Percentiles rank a stretch among this genome's conserved stretches.
Evolutionary conservation across 2,888 invertebrate genomes (phyloP).

Genomic region (Dynastes tityus): DNA sequence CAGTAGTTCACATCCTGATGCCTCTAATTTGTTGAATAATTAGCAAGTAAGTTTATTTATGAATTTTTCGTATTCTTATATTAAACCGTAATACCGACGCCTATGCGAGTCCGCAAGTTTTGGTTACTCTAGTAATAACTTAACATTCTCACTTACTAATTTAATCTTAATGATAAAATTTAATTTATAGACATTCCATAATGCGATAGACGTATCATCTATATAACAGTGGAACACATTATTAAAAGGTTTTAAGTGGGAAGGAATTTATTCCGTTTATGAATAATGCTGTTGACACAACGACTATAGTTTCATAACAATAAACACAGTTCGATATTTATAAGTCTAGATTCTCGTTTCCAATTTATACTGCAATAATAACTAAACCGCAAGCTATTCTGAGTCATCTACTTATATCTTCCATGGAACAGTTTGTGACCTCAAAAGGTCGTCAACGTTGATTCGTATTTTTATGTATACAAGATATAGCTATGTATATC

Average conservation of each 20-base stretch:
- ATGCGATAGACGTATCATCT: not conserved
- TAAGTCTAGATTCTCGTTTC: not conserved
- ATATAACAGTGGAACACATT: not conserved
- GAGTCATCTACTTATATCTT: conserved; percentile 7
- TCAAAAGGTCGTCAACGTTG: conserved; percentile 29
- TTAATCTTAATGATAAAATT: conserved; percentile 9
- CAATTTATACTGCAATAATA: conserved; percentile 4
- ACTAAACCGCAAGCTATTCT: not conserved
- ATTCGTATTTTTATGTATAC: not conserved
- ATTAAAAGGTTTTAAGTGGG: not conserved
- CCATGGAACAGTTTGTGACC: conserved; percentile 16
- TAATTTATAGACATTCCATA: not conserved
- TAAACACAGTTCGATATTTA: not conserved
- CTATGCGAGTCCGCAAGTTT: too few relatives aligned
- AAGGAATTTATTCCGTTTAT: not conserved
- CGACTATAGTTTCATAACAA: not conserved
- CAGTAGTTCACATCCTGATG: too few relatives aligned
- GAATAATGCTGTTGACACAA: conserved; percentile 5
- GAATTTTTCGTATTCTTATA: too few relatives aligned
- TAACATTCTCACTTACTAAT: not conserved
- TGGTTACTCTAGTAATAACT: too few relatives aligned
- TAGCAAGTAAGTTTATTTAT: too few relatives aligned
- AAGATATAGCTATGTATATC: too few relatives aligned
- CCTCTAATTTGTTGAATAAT: too few relatives aligned
- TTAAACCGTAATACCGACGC: too few relatives aligned